These are phyloP conservation scores for Gallinago stenura DNA, from an alignment of 2,797 vertebrate species.

Conservation along the genomic window DNA sequence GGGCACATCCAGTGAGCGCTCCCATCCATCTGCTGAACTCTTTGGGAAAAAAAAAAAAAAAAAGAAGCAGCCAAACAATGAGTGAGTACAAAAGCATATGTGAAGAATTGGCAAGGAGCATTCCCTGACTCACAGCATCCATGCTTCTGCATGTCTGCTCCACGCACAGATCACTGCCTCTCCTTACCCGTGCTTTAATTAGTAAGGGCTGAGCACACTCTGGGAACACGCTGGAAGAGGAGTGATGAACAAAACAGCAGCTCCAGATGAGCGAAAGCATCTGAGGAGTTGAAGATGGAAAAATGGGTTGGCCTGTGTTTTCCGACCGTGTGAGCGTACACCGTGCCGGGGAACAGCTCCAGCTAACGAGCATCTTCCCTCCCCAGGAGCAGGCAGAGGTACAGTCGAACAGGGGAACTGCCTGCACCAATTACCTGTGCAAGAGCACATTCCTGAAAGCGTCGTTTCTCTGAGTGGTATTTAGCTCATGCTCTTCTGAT, in stretches of 20 bases:
- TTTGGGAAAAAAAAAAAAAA: conserved; percentile 27
- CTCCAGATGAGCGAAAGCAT: conserved; percentile 46
- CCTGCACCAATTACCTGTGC: background rate
- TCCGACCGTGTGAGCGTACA: fast-evolving
- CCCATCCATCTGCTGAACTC: conserved; percentile 44
- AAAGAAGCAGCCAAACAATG: conserved; percentile 3
- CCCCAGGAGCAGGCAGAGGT: background rate
- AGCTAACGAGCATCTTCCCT: background rate
- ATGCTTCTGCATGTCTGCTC: conserved; percentile 28
- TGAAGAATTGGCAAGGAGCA: conserved; percentile 53
- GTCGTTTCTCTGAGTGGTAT: background rate
- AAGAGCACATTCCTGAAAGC: conserved; percentile 22
- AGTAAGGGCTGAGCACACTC: conserved; percentile 46
- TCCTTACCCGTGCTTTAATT: conserved; percentile 56
- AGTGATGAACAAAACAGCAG: conserved; percentile 72
- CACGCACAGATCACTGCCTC: background rate
- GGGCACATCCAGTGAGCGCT: background rate
- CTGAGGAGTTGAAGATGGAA: background rate
- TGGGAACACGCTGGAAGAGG: conserved; percentile 35
- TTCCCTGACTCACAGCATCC: conserved; percentile 64
- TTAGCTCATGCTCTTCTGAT: conserved; percentile 48
- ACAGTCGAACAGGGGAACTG: background rate
- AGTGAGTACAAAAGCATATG: conserved; percentile 69
- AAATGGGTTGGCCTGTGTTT: background rate
- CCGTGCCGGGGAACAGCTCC: background rate